A percentile compares a stretch with the other conserved stretches of the same genome.
Conservation (phyloP, 2,797 vertebrate species). For the Parotocinclus haroldoi region DNA sequence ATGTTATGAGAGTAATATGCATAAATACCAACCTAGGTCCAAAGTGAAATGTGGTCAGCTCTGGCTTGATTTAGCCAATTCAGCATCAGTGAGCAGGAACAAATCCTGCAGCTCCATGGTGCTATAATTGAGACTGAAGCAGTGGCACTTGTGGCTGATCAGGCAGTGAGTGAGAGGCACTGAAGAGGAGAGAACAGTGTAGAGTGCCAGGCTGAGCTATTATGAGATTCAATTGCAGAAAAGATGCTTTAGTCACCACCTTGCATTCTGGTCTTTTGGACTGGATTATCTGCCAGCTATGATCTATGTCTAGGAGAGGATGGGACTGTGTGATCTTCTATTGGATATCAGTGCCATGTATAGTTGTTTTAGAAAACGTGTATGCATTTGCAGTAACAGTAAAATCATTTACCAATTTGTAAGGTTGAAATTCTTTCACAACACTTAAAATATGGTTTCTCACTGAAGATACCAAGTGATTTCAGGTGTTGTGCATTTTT, state of each 20-base stretch:
- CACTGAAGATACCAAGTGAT: too few species aligned
- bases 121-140: slow-evolving; percentile 10
- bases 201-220: slow-evolving; percentile 8
- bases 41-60: too few species aligned
- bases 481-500: too few species aligned
- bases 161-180: not conserved
- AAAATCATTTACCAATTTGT: too few species aligned
- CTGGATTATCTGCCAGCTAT: slow-evolving; percentile 33
- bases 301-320: not conserved
- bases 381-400: too few species aligned
- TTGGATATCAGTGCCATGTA: not conserved
- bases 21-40: too few species aligned
- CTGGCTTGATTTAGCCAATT: not conserved
- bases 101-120: not conserved
- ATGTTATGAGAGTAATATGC: too few species aligned
- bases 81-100: not conserved
- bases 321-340: slow-evolving; percentile 3
- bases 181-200: slow-evolving; percentile 10
- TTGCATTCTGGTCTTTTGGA: slow-evolving; percentile 23
- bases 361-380: too few species aligned
- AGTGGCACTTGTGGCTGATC: slow-evolving; percentile 9
- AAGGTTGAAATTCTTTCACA: too few species aligned
- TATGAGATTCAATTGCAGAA: slow-evolving; percentile 28
- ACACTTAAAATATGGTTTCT: too few species aligned
- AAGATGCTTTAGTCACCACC: slow-evolving; percentile 32